A percentile compares a stretch with the other conserved stretches of the same genome.
phyloP scores from a whole-genome alignment of 2,797 vertebrate genomes.

The Lepilemur septentrionalis region DNA sequence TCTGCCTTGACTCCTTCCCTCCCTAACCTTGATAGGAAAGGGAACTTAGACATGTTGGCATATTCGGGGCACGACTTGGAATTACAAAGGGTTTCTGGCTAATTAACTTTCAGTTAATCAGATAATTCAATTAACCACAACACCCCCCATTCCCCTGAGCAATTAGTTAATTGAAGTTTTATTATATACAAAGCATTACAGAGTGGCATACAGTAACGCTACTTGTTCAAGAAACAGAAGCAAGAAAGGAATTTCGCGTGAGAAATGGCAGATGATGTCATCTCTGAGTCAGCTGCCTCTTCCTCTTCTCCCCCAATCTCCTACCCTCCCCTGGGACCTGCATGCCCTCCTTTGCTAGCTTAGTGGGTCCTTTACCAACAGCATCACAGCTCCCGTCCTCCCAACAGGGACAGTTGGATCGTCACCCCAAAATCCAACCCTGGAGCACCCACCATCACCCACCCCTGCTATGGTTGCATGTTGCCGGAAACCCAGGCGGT shows the following conservation, averaged over 20 bases:
- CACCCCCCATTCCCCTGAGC: constrained; percentile 52
- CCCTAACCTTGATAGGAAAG: background rate
- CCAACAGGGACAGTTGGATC: background rate
- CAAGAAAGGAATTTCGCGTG: background rate
- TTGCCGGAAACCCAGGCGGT: background rate
- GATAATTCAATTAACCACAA: constrained; percentile 74
- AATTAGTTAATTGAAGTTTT: constrained; percentile 68
- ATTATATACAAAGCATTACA: constrained; percentile 43
- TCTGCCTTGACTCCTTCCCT: background rate
- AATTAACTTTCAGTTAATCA: constrained; percentile 79
- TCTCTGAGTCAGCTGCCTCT: background rate
- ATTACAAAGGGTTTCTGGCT: constrained; percentile 66
- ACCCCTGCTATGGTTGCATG: fast-evolving
- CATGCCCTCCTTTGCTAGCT: background rate
- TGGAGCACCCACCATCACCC: background rate
- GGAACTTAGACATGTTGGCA: background rate
- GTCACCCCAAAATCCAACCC: background rate
- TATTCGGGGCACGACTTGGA: constrained; percentile 20
- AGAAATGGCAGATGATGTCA: background rate
- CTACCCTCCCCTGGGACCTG: background rate
- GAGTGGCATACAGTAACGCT: background rate
- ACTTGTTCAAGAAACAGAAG: background rate
- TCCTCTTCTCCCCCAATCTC: background rate
- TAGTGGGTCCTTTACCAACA: background rate
- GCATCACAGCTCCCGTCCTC: background rate